These are phyloP conservation scores for Sogatella furcifera DNA, from an alignment of 1,140 invertebrate genomes.

Conservation along the genomic window DNA sequence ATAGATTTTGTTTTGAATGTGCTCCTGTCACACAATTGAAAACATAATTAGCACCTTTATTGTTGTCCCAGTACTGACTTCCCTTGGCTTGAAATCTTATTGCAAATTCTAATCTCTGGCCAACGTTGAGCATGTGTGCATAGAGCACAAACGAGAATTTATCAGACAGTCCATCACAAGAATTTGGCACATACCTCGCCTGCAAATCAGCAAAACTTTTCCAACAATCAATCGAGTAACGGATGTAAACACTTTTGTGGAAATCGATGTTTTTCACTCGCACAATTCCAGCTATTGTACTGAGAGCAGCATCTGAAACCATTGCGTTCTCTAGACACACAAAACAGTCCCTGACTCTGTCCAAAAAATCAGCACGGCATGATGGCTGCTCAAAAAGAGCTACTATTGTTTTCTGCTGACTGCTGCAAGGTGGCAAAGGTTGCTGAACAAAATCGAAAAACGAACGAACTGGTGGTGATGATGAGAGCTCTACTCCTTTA, in stretches of 20 bases:
- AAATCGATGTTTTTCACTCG: constrained; percentile 84
- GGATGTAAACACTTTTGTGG: constrained; percentile 78
- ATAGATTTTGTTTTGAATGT: background rate
- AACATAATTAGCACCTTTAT: constrained; percentile 71
- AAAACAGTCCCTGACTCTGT: constrained; percentile 40
- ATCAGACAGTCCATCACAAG: constrained; percentile 88
- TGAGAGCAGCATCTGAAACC: constrained; percentile 53
- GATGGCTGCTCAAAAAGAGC: constrained; percentile 77
- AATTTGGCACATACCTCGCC: constrained; percentile 73
- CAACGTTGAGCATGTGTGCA: constrained; percentile 50
- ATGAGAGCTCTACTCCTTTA: constrained; percentile 38
- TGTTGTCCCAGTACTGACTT: constrained; percentile 84
- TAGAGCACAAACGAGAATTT: constrained; percentile 71
- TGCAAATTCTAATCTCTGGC: constrained; percentile 68
- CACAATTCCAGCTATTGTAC: constrained; percentile 75
- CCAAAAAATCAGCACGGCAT: constrained; percentile 61
- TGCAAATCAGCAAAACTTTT: constrained; percentile 67
- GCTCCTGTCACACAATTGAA: constrained; percentile 54
- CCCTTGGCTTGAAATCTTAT: constrained; percentile 72
- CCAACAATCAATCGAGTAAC: constrained; percentile 83
- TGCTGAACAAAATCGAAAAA: constrained; percentile 28
- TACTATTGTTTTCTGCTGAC: constrained; percentile 36
- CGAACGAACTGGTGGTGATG: background rate
- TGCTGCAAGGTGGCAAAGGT: constrained; percentile 1
- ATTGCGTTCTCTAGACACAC: constrained; percentile 79